phyloP scores from a whole-genome alignment of 2,113 vertebrate species.

The Podarcis cretensis region DNA sequence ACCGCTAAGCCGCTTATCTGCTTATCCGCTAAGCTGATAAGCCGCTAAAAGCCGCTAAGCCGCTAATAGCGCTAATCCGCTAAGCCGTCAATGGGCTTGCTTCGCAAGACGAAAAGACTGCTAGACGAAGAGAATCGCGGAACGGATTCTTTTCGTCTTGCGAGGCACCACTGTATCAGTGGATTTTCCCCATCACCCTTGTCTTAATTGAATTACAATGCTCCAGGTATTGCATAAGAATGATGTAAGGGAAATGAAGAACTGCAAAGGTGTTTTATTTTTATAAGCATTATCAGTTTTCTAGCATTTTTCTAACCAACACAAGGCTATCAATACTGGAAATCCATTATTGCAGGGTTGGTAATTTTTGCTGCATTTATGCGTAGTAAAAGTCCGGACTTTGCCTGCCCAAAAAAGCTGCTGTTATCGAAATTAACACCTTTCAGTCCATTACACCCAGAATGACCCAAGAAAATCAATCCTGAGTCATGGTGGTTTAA shows the following conservation, averaged over 20 bases:
- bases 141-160: too few species aligned
- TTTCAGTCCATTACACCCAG: background rate
- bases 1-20: too few species aligned
- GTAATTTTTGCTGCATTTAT: background rate
- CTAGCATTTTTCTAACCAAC: conserved; percentile 13
- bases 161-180: background rate
- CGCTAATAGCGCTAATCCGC: too few species aligned
- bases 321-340: background rate
- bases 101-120: too few species aligned
- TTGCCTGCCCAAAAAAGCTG: background rate
- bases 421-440: background rate
- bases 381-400: too few species aligned
- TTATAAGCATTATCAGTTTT: conserved; percentile 29
- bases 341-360: background rate
- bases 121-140: too few species aligned
- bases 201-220: background rate
- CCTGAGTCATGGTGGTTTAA: background rate
- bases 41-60: too few species aligned
- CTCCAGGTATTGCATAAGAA: background rate
- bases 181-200: background rate
- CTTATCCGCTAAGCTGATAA: too few species aligned
- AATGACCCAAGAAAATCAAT: background rate
- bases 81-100: too few species aligned
- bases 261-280: conserved; percentile 22
- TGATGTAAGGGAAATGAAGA: background rate